These are phyloP conservation scores for Tupiocoris notatus DNA, from an alignment of 2,888 invertebrate genomes.

Conservation along the genomic window DNA sequence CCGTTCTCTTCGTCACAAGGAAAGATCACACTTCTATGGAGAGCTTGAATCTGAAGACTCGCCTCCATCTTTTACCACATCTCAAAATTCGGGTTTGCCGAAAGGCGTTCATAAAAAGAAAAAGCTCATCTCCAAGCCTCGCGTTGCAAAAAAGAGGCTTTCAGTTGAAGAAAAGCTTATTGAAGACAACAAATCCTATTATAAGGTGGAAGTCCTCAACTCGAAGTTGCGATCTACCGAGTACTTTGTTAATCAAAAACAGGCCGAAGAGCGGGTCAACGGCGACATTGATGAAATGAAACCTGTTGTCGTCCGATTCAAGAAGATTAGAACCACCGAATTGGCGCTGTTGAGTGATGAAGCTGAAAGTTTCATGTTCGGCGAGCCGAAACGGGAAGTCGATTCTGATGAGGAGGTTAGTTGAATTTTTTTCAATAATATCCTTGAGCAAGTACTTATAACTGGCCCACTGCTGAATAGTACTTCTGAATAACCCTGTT, in stretches of 20 bases:
- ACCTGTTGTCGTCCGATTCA: constrained; percentile 70
- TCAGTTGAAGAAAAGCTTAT: constrained; percentile 60
- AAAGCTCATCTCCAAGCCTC: constrained; percentile 4
- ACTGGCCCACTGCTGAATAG: too few species aligned
- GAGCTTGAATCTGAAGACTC: constrained; percentile 31
- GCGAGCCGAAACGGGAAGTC: constrained; percentile 59
- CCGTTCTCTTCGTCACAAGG: constrained; percentile 7
- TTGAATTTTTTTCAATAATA: neutral
- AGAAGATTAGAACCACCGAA: constrained; percentile 66
- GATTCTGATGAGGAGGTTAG: constrained; percentile 21
- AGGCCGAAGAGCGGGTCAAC: constrained; percentile 40
- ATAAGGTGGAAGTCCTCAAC: constrained; percentile 70
- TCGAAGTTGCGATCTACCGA: constrained; percentile 64
- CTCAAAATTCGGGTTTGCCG: neutral
- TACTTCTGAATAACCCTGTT: too few species aligned
- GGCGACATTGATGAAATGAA: constrained; percentile 51
- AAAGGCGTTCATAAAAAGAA: neutral
- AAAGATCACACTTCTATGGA: constrained; percentile 16
- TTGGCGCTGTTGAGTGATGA: constrained; percentile 66
- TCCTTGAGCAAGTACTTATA: too few species aligned
- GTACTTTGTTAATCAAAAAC: constrained; percentile 44
- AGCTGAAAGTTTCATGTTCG: constrained; percentile 83
- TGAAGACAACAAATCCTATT: constrained; percentile 63
- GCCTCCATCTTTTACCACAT: neutral
- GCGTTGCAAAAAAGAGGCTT: constrained; percentile 51